Conservation (phyloP, 2,888 invertebrate genomes). For the Temnothorax ravouxi region DNA sequence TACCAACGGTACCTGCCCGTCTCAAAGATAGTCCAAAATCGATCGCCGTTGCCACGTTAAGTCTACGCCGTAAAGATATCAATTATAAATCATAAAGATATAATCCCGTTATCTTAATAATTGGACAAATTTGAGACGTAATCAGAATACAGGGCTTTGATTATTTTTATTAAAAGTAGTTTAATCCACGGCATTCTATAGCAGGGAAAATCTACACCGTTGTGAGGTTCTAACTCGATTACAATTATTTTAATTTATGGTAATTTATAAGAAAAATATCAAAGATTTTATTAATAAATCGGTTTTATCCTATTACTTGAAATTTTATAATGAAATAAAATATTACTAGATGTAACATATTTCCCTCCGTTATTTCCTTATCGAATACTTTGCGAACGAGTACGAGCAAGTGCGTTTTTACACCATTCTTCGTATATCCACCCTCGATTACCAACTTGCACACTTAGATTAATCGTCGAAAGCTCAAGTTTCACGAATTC, state of each 20-base stretch:
- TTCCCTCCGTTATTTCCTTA: not conserved
- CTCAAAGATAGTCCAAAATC: constrained; percentile 53
- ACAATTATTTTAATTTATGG: not conserved
- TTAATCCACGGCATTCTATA: not conserved
- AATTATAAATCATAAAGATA: constrained; percentile 38
- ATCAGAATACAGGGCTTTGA: not conserved
- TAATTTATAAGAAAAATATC: not conserved
- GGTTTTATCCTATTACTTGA: not conserved
- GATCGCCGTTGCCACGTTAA: not conserved
- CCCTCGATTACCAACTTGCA: constrained; percentile 67
- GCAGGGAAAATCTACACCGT: not conserved
- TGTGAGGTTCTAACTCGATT: no score
- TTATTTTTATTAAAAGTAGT: not conserved
- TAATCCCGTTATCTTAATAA: not conserved
- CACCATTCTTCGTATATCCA: not conserved
- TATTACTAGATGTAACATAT: not conserved
- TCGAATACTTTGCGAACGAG: not conserved
- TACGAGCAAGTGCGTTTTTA: not conserved
- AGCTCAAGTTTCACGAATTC: constrained; percentile 68
- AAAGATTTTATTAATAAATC: not conserved
- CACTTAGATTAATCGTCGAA: constrained; percentile 79
- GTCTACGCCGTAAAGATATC: constrained; percentile 3
- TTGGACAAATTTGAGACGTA: not conserved
- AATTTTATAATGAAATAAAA: not conserved
- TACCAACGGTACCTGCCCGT: constrained; percentile 51